Conservation (phyloP, 2,797 vertebrate genomes). For the Aratinga solstitialis region DNA sequence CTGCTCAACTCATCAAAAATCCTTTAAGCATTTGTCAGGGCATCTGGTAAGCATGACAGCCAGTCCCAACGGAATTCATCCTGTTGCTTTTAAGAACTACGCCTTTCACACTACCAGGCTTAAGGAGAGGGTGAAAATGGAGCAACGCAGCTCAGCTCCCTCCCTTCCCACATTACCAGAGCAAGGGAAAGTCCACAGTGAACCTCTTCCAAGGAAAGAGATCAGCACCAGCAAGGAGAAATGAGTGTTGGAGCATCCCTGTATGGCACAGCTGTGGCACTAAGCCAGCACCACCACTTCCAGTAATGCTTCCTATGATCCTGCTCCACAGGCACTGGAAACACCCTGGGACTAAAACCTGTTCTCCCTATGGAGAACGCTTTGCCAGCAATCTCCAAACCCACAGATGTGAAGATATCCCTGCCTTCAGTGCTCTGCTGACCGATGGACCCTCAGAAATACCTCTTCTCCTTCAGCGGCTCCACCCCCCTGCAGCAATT, state of each 20-base stretch:
- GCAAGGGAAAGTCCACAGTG: neutral
- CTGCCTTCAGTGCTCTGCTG: neutral
- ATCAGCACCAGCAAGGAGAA: neutral
- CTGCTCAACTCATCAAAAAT: neutral
- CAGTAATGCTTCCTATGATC: neutral
- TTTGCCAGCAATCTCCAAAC: neutral
- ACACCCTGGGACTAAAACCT: too few species aligned
- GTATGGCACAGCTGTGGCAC: accelerated
- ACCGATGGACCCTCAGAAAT: neutral
- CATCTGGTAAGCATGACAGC: neutral
- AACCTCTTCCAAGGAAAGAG: neutral
- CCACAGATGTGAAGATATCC: neutral
- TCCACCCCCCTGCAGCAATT: neutral
- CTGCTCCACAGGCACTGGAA: neutral
- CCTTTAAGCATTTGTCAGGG: neutral
- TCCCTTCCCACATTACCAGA: neutral
- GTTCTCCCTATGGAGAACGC: accelerated
- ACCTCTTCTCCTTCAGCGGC: accelerated
- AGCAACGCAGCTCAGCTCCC: neutral
- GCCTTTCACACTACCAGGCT: accelerated
- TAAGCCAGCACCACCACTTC: neutral
- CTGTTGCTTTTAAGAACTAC: neutral
- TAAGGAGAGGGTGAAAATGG: neutral
- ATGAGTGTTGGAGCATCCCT: accelerated
- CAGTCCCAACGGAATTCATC: accelerated